These are phyloP conservation scores for Rotaria magnacalcarata DNA, from an alignment of 2,888 invertebrate genomes.

Conservation along the genomic window DNA sequence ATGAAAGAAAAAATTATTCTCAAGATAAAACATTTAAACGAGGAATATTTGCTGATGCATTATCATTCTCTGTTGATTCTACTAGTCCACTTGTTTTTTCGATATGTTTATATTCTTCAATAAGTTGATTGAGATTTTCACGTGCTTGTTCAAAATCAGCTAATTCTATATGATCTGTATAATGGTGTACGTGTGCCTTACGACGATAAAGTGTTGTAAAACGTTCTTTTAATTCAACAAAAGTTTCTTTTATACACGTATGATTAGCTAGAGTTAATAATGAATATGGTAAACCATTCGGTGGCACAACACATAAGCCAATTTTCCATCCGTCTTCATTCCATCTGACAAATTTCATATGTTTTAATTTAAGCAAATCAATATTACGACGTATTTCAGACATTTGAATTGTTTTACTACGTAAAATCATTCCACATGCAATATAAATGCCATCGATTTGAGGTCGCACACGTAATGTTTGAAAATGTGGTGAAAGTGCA, in stretches of 20 bases:
- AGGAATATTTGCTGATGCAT: neutral
- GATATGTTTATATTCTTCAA: slow-evolving; percentile 52
- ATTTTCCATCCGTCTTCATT: slow-evolving; percentile 61
- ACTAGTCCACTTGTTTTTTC: slow-evolving; percentile 5
- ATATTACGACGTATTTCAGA: slow-evolving; percentile 60
- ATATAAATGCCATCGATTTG: slow-evolving; percentile 51
- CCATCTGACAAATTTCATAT: slow-evolving; percentile 59
- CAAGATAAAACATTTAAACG: slow-evolving; percentile 31
- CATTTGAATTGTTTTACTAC: slow-evolving; percentile 57
- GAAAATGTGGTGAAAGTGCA: slow-evolving; percentile 57
- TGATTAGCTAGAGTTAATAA: slow-evolving; percentile 59
- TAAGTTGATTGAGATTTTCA: slow-evolving; percentile 53
- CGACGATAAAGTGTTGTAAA: slow-evolving; percentile 58
- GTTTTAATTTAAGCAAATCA: slow-evolving; percentile 50
- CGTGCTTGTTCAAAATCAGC: slow-evolving; percentile 54
- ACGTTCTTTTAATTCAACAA: slow-evolving; percentile 54
- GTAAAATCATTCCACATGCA: slow-evolving; percentile 59
- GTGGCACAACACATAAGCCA: slow-evolving; percentile 59
- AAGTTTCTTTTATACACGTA: slow-evolving; percentile 58
- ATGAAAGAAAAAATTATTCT: neutral
- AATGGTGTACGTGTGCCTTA: slow-evolving; percentile 61
- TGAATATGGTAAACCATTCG: slow-evolving; percentile 58
- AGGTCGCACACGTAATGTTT: slow-evolving; percentile 57
- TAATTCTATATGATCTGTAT: slow-evolving; percentile 59
- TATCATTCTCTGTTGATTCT: neutral